Evolutionary conservation across 2,888 invertebrate genomes (phyloP), one percentile per base, ranked within the genome.

Genomic region (Cheilosia scutellata): DNA sequence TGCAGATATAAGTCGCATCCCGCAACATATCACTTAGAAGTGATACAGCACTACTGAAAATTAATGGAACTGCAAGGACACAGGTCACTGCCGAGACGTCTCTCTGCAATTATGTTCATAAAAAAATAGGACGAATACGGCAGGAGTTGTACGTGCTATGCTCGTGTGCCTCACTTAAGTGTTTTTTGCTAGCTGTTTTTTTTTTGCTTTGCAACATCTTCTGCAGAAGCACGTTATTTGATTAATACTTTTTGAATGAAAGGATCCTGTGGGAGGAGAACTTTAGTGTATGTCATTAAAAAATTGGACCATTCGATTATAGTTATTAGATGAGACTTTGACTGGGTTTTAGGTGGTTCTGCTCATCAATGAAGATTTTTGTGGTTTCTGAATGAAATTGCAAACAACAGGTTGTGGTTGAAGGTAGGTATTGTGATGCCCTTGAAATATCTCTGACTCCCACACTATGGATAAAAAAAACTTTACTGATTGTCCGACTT

Each of bases 1-100:
- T 55, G 55, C 75, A 74, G 70, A 55, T 47, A 51, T 62, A 29
- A 74, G 70, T 65, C 5, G 53, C 29, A 44, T 16, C 20, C 53
- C 65, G 62, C 75, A 72, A 76, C 86, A 63, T 72, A 80, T 86
- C 82, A 86, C 86, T 82, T 68, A 49, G 68, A 86, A 77, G 72
- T 82, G 86, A 86, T 76, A 68, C 82, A 82, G 76, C 82, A 82
- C 76, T 82, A 82, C 76, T 82, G 76, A 82, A 86, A 84, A 86
- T 86, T 77, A 82, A 86, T 86, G 86, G 72, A 82, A 66, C 55
- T 25, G n/a, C 55, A 62, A 72, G 82, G 82, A 82, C 82, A 72
- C 71, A 82, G 82, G 86, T 76, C 80, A 76, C 58, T 75, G 62
- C 40, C 9, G 31, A 42, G 49, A 42, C n/a, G 65, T 33, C n/a